Percentiles rank a stretch among this genome's conserved stretches.
Evolutionary conservation across 2,888 invertebrate genomes (phyloP).

Genomic region (Ochropleura plecta): DNA sequence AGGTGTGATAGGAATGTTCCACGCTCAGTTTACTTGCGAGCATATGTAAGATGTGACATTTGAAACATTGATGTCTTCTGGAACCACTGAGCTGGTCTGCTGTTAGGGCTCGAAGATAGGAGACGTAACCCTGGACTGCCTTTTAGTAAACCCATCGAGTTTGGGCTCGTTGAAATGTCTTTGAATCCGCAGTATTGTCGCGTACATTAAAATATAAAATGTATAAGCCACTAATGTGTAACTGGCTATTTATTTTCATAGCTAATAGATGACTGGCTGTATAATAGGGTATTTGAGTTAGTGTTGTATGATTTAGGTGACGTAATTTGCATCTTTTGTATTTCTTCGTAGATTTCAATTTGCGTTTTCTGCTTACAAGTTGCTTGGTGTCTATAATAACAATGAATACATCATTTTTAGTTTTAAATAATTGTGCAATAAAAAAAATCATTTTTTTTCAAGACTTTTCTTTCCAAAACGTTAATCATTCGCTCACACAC

Average conservation of each 20-base stretch:
- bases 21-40: too few species aligned
- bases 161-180: too few species aligned
- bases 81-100: too few species aligned
- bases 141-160: too few species aligned
- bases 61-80: too few species aligned
- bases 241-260: constrained; percentile 24
- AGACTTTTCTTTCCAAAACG: constrained; percentile 11
- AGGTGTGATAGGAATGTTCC: too few species aligned
- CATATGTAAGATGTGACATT: too few species aligned
- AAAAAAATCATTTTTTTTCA: too few species aligned
- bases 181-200: constrained; percentile 20
- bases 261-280: constrained; percentile 4
- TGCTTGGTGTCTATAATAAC: not conserved
- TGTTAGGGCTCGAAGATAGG: too few species aligned
- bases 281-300: not conserved
- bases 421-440: not conserved
- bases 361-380: not conserved
- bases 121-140: too few species aligned
- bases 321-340: not conserved
- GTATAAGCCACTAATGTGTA: constrained; percentile 1
- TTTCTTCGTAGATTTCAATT: not conserved
- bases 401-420: not conserved
- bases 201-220: constrained; percentile 28
- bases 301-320: not conserved
- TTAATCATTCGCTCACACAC: constrained; percentile 7